Evolutionary conservation across 1,140 invertebrate species (phyloP).

Genomic region (Formica selysi): DNA sequence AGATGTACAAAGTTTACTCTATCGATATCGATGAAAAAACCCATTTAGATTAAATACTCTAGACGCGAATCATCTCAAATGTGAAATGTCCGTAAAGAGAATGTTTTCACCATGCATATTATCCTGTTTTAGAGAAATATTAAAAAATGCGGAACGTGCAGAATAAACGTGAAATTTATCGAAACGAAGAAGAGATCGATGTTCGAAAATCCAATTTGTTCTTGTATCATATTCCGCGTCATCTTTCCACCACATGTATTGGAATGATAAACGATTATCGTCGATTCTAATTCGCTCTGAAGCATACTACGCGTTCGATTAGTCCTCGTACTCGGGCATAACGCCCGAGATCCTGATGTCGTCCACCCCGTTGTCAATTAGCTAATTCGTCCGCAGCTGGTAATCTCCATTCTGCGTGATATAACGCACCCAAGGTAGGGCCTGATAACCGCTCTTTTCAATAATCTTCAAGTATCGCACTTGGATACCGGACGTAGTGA

Average conservation of each 20-base stretch:
- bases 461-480: constrained; percentile 99
- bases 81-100: not conserved
- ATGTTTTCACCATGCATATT: not conserved
- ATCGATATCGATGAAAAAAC: not conserved
- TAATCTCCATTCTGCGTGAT: constrained; percentile 99
- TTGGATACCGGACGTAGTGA: constrained; percentile 99
- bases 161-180: constrained; percentile 29
- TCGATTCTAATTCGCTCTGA: not conserved
- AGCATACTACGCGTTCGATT: constrained; percentile 31
- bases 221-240: not conserved
- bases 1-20: not conserved
- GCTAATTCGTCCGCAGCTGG: constrained; percentile 97
- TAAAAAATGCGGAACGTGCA: not conserved
- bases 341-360: constrained; percentile 31
- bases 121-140: constrained; percentile 18
- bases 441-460: constrained; percentile 99
- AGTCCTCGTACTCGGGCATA: constrained; percentile 28
- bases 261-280: not conserved
- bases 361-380: not conserved
- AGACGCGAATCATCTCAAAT: not conserved
- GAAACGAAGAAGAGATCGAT: not conserved
- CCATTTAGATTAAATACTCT: constrained; percentile 64
- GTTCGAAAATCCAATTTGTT: not conserved
- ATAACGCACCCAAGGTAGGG: constrained; percentile 99
- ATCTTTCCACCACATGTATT: not conserved